Base-by-base conservation (phyloP, 2,888 invertebrate genomes). In the Drosophila quinaria region DNA sequence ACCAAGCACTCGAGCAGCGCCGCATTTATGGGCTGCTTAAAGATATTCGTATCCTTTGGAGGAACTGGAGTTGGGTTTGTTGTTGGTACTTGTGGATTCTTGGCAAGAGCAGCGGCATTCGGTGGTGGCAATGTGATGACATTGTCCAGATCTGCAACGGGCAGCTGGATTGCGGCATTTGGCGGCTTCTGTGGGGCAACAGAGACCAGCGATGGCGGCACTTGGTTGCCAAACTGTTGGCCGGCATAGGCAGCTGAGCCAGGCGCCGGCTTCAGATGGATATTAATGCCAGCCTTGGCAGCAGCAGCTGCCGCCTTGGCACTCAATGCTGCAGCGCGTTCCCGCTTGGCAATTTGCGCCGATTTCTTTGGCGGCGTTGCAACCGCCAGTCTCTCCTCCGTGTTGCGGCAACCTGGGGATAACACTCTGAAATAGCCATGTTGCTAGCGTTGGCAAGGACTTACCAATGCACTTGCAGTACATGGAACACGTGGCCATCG, bases 401-500 rank as follows among this genome's bases (percentile, higher is more conserved):
- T 85, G 33, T 87, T 87, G 17, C 82, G 80, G 22, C 86, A 87
- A 22, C 74, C 86, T 86, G 35, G 4, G 19, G 19, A 51, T 19
- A 10, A 3, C 13, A 37, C 4, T n/a, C 17, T 19, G n/a, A 44
- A 47, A 22, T 22, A 25, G n/a, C 5, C 3, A 15, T 11, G 22
- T 17, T 4, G 13, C n/a, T 17, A n/a, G 11, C 1, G 1, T 11
- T 37, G 25, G 3, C 1, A 25, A 0, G 10, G 0, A 60, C 85
- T 70, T 67, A 89, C 89, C 89, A 37, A 74, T 37, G 42, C 86
- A 86, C 8, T 87, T 89, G 56, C 86, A 86, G 25, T 60, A 69
- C 4, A 67, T 44, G 11, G 87, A 54, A 13, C 86, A 87, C 10
- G 72, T 58, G 8, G 47, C 50, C 87, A 89, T 85, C 4, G 89